Evolutionary conservation across 2,113 vertebrate genomes (phyloP).

Genomic region (Actenoides hombroni): DNA sequence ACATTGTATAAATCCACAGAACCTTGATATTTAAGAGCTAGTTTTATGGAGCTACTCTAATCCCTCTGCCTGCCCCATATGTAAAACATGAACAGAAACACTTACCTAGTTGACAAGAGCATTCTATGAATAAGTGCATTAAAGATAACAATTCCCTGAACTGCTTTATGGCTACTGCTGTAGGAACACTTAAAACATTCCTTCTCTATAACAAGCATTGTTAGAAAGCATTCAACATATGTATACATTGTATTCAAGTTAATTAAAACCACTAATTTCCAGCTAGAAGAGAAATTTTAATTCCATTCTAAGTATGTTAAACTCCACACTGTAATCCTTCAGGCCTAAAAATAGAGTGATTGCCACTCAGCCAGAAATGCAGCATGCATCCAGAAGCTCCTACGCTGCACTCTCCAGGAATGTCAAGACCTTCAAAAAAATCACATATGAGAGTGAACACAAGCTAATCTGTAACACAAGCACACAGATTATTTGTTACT

Average conservation of each 20-base stretch:
- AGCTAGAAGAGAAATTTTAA: background rate
- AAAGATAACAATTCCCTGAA: background rate
- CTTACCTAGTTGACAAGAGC: background rate
- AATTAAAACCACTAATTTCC: background rate
- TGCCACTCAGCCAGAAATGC: constrained; percentile 39
- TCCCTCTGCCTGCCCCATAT: background rate
- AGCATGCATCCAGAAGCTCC: constrained; percentile 37
- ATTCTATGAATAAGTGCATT: background rate
- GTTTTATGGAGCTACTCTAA: background rate
- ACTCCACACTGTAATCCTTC: background rate
- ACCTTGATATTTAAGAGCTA: background rate
- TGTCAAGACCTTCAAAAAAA: constrained; percentile 56
- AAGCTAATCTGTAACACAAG: constrained; percentile 33
- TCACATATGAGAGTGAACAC: constrained; percentile 27
- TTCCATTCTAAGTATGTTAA: background rate
- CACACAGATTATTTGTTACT: background rate
- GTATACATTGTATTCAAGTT: background rate
- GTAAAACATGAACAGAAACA: background rate
- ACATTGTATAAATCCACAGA: background rate
- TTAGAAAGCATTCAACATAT: background rate
- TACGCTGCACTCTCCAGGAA: constrained; percentile 52
- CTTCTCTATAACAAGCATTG: background rate
- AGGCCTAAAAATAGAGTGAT: background rate
- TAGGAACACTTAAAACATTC: background rate
- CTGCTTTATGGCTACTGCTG: background rate